Evolutionary conservation across 2,888 invertebrate species (phyloP), one percentile per base, ranked within the genome.

Genomic region (Diplolepis rosae): DNA sequence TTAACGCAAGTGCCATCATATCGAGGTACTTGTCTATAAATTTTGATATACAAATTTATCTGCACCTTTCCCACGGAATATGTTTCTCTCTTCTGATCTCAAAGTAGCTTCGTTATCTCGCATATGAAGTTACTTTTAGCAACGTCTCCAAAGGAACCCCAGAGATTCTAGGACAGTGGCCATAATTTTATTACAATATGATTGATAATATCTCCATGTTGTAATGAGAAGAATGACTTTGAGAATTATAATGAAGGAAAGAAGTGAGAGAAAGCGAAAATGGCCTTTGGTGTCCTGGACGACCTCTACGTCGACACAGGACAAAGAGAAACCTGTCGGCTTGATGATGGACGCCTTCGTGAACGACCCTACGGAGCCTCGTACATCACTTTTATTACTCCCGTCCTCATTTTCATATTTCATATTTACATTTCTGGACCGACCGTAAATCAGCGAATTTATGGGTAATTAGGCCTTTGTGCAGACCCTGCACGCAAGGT

Each of bases 341-440:
- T 83, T 81, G 83, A 88, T 89, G 89, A 89, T 89, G 87, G 89
- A 89, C 89, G 89, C 89, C 88, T 89, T 89, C 89, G 89, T 87
- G 88, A 90, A 90, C 89, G 89, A 89, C 89, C 88, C 89, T 88
- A 89, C 87, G 87, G 89, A 89, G 89, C 87, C 88, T 88, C 89
- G 89, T 90, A 89, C 89, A 89, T 90, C 90, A 89, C 89, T 89
- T 89, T 90, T 89, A 90, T 89, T 89, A 89, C 89, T 74, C 85
- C 88, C 85, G 82, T 88, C 85, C 88, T 88, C 88, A 88, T 88
- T 88, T 88, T 88, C 88, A 88, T 88, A 88, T 88, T 88, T 88
- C 88, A 88, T 88, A 88, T 88, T 87, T 87, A 88, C 87, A 87
- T 88, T 87, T 88, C 85, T 86, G 84, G 87, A 85, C 84, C 84